These are phyloP conservation scores for Hofmannophila pseudospretella DNA, from an alignment of 2,888 invertebrate species.

Conservation along the genomic window DNA sequence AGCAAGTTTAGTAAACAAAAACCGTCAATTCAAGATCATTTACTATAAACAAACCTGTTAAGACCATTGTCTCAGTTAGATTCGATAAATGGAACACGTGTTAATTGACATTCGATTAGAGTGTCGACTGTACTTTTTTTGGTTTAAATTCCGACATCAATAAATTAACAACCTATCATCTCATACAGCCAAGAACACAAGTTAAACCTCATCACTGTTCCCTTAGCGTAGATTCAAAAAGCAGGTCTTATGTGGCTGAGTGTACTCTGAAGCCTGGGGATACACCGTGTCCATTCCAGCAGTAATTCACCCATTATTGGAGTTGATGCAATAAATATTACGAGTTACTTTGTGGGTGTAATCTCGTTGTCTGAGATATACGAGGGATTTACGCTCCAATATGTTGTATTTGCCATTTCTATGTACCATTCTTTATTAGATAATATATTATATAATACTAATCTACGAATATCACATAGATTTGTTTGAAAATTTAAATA, in stretches of 20 bases:
- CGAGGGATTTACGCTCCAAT: too few species aligned
- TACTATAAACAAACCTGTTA: too few species aligned
- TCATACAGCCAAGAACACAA: not conserved
- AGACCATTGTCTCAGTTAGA: too few species aligned
- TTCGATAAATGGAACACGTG: not conserved
- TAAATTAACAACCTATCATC: not conserved
- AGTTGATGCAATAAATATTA: conserved; percentile 29
- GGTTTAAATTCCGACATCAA: not conserved
- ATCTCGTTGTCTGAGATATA: conserved; percentile 4
- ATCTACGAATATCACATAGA: too few species aligned
- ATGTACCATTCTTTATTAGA: too few species aligned
- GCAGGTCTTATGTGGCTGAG: not conserved
- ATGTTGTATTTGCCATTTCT: too few species aligned
- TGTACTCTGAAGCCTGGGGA: conserved; percentile 15
- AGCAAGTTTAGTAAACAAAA: too few species aligned
- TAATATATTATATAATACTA: too few species aligned
- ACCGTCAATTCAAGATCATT: too few species aligned
- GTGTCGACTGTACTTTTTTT: not conserved
- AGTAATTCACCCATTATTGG: conserved; percentile 36
- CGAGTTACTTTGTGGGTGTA: conserved; percentile 11
- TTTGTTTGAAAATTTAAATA: too few species aligned
- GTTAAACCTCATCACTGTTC: not conserved
- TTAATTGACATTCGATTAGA: conserved; percentile 1
- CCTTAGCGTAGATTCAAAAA: not conserved
- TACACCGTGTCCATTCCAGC: conserved; percentile 9